Conservation (phyloP, 2,888 invertebrate genomes). For the Hemistola chrysoprasaria region DNA sequence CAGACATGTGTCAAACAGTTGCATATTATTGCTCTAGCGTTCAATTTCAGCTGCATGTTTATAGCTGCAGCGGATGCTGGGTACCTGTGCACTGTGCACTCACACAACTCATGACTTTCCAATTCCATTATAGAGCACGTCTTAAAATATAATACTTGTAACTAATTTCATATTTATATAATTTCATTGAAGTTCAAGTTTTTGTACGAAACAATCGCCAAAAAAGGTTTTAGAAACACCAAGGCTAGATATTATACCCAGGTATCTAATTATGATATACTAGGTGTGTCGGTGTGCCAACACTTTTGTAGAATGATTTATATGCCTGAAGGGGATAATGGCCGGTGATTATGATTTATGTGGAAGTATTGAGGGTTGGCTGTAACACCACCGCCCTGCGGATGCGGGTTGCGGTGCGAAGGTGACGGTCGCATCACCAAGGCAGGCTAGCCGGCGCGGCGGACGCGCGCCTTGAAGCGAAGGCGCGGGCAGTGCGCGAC, state of each 20-base stretch:
- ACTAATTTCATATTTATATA: no score
- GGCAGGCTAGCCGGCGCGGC: slow-evolving; percentile 32
- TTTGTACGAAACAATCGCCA: no score
- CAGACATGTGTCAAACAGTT: slow-evolving; percentile 67
- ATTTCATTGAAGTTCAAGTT: no score
- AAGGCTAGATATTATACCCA: no score
- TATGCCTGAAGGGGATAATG: slow-evolving; percentile 34
- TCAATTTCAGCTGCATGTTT: slow-evolving; percentile 72
- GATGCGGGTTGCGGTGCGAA: slow-evolving; percentile 53
- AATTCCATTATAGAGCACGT: no score
- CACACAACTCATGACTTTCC: no score
- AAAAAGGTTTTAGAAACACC: no score
- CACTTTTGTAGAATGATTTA: slow-evolving; percentile 27
- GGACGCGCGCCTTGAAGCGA: slow-evolving; percentile 23
- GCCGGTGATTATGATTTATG: slow-evolving; percentile 45
- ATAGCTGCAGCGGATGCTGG: slow-evolving; percentile 68
- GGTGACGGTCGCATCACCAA: slow-evolving; percentile 45
- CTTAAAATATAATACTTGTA: no score
- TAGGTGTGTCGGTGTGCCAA: slow-evolving; percentile 23
- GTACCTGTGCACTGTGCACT: slow-evolving; percentile 40
- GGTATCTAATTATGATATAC: no score
- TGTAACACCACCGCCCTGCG: slow-evolving; percentile 38
- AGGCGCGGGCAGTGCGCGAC: slow-evolving; percentile 63
- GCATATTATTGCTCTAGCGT: slow-evolving; percentile 38
- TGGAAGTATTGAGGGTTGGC: slow-evolving; percentile 44